Percentiles rank a stretch among this genome's conserved stretches.
Evolutionary conservation across 2,797 vertebrate genomes (phyloP).

Genomic region (Fringilla coelebs): DNA sequence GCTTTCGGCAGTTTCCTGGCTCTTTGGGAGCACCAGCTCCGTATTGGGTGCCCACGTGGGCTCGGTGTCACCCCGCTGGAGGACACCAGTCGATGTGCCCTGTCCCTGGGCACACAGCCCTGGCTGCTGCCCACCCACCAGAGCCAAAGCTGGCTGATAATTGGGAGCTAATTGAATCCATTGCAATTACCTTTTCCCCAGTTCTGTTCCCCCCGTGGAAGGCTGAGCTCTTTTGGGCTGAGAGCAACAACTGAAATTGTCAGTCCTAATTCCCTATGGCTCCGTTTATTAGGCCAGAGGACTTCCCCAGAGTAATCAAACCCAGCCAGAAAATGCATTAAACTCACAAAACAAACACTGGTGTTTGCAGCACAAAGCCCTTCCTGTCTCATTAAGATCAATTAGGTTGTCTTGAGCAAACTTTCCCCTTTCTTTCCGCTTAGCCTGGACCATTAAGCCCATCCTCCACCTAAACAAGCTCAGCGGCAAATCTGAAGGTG

Average conservation of each 20-base stretch:
- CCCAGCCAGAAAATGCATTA: slow-evolving; percentile 40
- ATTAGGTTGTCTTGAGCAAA: slow-evolving; percentile 58
- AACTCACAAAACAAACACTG: slow-evolving; percentile 48
- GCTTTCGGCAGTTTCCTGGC: not conserved
- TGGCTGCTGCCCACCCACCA: not conserved
- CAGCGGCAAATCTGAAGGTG: not conserved
- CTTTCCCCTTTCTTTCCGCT: slow-evolving; percentile 23
- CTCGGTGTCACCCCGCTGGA: rapidly evolving
- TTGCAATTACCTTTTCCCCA: not conserved
- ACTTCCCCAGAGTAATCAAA: slow-evolving; percentile 63
- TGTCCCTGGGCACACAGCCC: not conserved
- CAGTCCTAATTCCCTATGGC: slow-evolving; percentile 38
- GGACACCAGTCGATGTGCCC: rapidly evolving
- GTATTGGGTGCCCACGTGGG: rapidly evolving
- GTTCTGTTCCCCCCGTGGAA: not conserved
- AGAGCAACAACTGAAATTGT: slow-evolving; percentile 39
- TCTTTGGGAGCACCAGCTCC: not conserved
- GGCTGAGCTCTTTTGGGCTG: not conserved
- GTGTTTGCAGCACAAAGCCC: slow-evolving; percentile 51
- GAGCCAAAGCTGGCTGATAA: not conserved
- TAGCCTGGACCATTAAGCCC: not conserved
- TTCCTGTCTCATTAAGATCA: slow-evolving; percentile 60
- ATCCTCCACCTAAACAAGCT: not conserved
- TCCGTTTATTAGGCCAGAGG: slow-evolving; percentile 51
- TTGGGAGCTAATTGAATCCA: not conserved